Base-by-base conservation (phyloP, 2,888 invertebrate genomes). In the Amphipyra tragopoginis region DNA sequence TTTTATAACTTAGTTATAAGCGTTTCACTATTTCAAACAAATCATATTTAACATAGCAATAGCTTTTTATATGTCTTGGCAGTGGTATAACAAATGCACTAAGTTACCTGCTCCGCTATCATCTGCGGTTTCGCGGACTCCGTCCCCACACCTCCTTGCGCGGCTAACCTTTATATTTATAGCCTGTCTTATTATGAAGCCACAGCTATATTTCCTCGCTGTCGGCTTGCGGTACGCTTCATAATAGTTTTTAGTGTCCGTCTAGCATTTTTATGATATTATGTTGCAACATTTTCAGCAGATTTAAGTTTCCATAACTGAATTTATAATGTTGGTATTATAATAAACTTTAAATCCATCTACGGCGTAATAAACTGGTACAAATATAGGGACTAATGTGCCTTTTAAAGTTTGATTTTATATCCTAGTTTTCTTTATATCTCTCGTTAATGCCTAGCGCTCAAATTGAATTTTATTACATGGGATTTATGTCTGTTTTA, bases 81-180 rank as follows among this genome's bases (percentile, higher is more conserved):
- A 59, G 57, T 60, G 48, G 21, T 42, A 44, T 65, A 56, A 69
- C 55, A 72, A 76, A 71, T 68, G 60, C 61, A 63, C 50, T 61
- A 49, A 64, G 63, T 60, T 53, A 47, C 50, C 21, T 49, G 36
- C 29, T 33, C 50, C 40, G 65, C 65, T 72, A 63, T 70, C 53
- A 70, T 68, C 62, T 71, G 69, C 50, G 74, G 66, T 64, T 40
- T 26, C 49, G 58, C 68, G 66, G 61, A 60, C 63, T 63, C 55
- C 67, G 69, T 73, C 68, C 63, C 21, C 21, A 21, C 21, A 21
- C 21, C 21, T 56, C 65, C 65, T 57, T 48, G 57, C 52, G 67
- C 55, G 77, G 80, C 79, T 84, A 85, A 84, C 86, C 81, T 78
- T 58, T 77, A 84, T 88, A 88, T 88, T 90, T 90, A 90, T 87